Evolutionary conservation across 2,113 vertebrate species (phyloP).

Genomic region (Gobio gobio): DNA sequence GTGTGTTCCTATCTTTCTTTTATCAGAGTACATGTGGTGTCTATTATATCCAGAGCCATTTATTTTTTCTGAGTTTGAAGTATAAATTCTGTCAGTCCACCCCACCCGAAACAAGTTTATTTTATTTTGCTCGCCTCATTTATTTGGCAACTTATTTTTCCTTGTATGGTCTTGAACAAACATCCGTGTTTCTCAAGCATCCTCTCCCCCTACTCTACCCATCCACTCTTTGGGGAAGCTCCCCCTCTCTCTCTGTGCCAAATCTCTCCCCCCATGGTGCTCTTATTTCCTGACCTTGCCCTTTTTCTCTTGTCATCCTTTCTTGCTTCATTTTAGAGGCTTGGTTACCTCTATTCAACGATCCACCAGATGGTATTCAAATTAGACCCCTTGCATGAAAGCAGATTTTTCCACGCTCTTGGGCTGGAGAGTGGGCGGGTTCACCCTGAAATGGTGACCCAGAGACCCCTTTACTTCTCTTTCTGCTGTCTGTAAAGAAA

Average conservation of each 20-base stretch:
- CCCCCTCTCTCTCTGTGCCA: slow-evolving; percentile 23
- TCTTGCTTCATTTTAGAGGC: slow-evolving; percentile 28
- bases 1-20: too few relatives aligned
- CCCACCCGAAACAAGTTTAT: too few relatives aligned
- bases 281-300: slow-evolving; percentile 30
- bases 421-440: background rate
- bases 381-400: slow-evolving; percentile 43
- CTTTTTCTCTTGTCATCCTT: slow-evolving; percentile 39
- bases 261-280: background rate
- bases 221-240: slow-evolving; percentile 1
- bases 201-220: slow-evolving; percentile 1
- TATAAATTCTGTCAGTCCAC: too few relatives aligned
- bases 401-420: slow-evolving; percentile 35
- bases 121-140: too few relatives aligned
- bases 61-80: too few relatives aligned
- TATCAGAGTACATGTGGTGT: too few relatives aligned
- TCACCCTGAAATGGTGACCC: slow-evolving; percentile 46
- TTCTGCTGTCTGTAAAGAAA: slow-evolving; percentile 34
- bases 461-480: slow-evolving; percentile 19
- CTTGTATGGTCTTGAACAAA: slow-evolving; percentile 24
- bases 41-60: too few relatives aligned
- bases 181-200: slow-evolving; percentile 13
- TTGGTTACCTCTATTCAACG: slow-evolving; percentile 42
- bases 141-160: background rate
- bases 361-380: slow-evolving; percentile 49